Base-by-base conservation (phyloP, 1,140 invertebrate species). In the Aricia agestis region DNA sequence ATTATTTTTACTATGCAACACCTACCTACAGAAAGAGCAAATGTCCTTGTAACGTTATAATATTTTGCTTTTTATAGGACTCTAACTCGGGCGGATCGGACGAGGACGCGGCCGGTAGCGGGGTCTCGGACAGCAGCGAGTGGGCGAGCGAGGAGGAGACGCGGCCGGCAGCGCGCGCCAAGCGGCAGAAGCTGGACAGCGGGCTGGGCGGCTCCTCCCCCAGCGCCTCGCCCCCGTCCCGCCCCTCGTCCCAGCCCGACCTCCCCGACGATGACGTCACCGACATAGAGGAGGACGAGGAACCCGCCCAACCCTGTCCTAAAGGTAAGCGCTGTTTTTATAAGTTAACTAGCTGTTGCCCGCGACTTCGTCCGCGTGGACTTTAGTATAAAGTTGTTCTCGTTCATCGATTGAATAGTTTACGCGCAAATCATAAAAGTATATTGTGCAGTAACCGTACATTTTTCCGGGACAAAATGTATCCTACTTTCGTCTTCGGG, bases 161-260 rank as follows among this genome's bases (percentile, higher is more conserved):
- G 3, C 72, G 71, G 41, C n/a, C 66, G 74, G n/a, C 78, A 80
- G 36, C 70, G 76, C 68, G 77, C 18, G 75, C 83, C 31, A 93
- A 93, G 82, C 79, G 93, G n/a, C 92, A 93, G 79, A 94, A 94
- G 80, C 85, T 93, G 42, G 93, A 94, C 79, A 94, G 92, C 72
- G 93, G 93, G 5, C 83, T 94, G 18, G 93, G 91, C 2, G 25
- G 70, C 61, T 67, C 75, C 1, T 73, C 74, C 0, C 69, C 69
- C 68, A 68, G 71, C 6, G 73, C 75, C 19, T 73, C 45, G 11
- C 45, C 45, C 1, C 45, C 45, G 6, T 52, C 45, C 11, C 45
- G 45, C 9, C 45, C 45, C 11, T 52, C 45, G 11, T 10, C 45
- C 11, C 10, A 15, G 1, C 6, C 45, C 11, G 13, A 1, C 2